Conservation (phyloP, 2,113 vertebrate genomes). For the Cygnus atratus region DNA sequence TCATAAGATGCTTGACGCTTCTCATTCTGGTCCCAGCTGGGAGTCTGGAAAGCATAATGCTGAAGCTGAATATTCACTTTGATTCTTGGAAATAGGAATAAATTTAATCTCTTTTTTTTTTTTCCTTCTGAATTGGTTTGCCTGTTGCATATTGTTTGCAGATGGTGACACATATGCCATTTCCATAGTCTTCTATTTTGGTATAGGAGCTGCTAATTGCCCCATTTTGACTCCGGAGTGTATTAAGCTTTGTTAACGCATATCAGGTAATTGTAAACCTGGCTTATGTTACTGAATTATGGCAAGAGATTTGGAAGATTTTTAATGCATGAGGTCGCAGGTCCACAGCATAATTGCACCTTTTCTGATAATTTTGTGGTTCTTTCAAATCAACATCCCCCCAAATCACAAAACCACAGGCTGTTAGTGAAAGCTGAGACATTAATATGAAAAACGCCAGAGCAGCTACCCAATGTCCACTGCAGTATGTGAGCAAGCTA, state of each 20-base stretch:
- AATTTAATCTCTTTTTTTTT: background rate
- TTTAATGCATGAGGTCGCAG: background rate
- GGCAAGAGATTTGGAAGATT: background rate
- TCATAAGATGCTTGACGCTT: background rate
- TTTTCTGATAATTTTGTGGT: background rate
- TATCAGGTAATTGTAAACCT: background rate
- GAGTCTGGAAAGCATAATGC: slow-evolving; percentile 39
- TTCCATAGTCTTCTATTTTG: slow-evolving; percentile 6
- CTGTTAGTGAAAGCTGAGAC: background rate
- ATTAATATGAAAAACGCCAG: background rate
- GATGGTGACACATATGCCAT: background rate
- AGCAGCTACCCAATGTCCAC: background rate
- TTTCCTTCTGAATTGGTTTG: background rate
- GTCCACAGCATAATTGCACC: background rate
- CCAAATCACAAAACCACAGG: background rate
- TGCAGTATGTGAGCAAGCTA: background rate
- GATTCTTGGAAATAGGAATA: slow-evolving; percentile 39
- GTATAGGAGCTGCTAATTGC: slow-evolving; percentile 2
- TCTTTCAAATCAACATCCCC: background rate
- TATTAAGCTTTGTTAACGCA: background rate
- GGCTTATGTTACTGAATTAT: background rate
- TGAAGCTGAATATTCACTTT: slow-evolving; percentile 11
- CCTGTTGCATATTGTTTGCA: background rate
- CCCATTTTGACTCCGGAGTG: background rate
- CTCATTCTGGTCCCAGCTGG: slow-evolving; percentile 29